These are phyloP conservation scores for Cynopterus sphinx DNA, from an alignment of 2,797 vertebrate genomes.

Conservation along the genomic window DNA sequence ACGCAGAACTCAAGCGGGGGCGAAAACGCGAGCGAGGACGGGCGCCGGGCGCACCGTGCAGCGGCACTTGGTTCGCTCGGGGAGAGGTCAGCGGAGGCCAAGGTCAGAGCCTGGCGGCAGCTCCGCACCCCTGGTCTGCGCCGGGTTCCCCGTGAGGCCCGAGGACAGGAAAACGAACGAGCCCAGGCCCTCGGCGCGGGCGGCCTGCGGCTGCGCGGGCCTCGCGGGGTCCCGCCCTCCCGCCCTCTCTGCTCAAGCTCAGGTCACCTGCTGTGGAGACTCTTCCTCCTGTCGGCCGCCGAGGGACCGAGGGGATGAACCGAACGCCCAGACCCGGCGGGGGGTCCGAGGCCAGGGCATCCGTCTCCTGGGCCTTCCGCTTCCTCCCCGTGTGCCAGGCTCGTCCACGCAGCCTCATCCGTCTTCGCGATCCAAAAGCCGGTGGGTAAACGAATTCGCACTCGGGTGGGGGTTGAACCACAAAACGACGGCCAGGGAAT, in stretches of 20 bases:
- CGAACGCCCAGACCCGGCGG: background rate
- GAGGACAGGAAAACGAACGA: rapidly evolving
- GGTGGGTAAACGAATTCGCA: background rate
- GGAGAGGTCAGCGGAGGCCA: background rate
- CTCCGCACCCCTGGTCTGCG: rapidly evolving
- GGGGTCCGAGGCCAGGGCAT: background rate
- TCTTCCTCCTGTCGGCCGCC: background rate
- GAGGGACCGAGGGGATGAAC: too few relatives aligned
- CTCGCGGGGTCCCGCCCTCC: rapidly evolving
- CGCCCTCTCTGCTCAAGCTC: background rate
- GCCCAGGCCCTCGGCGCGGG: rapidly evolving
- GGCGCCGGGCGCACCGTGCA: background rate
- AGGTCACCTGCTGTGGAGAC: background rate
- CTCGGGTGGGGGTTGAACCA: background rate
- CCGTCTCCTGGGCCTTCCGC: background rate
- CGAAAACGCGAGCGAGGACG: rapidly evolving
- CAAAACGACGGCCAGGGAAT: background rate
- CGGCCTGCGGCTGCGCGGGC: rapidly evolving
- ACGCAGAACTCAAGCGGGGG: rapidly evolving
- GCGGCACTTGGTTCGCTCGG: rapidly evolving
- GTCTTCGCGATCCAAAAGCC: constrained; percentile 21
- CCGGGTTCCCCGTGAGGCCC: rapidly evolving
- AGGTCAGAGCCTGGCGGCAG: rapidly evolving
- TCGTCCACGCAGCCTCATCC: background rate
- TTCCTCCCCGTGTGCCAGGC: background rate